A percentile compares a stretch with the other conserved stretches of the same genome.
These are phyloP conservation scores for Scomber japonicus DNA, from an alignment of 2,113 vertebrate species.

Conservation along the genomic window DNA sequence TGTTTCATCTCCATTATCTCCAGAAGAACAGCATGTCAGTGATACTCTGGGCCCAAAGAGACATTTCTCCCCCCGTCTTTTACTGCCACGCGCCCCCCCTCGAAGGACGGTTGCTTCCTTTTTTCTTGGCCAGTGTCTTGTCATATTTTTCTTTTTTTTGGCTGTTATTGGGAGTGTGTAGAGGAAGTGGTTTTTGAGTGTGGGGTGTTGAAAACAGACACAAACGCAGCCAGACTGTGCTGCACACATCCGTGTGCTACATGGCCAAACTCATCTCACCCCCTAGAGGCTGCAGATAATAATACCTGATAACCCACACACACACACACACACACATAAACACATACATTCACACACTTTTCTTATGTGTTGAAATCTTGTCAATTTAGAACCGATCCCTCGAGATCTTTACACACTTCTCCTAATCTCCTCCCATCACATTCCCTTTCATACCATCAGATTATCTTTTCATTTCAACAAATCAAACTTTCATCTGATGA, in stretches of 20 bases:
- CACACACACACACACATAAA: background rate
- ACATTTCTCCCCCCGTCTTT: background rate
- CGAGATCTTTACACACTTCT: background rate
- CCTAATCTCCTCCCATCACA: background rate
- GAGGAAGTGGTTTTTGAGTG: constrained; percentile 60
- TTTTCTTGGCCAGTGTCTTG: constrained; percentile 20
- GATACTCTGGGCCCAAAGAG: constrained; percentile 9
- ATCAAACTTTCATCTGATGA: background rate
- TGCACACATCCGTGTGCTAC: background rate
- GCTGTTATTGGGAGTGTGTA: constrained; percentile 16
- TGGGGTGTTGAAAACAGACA: constrained; percentile 37
- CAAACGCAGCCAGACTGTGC: constrained; percentile 17
- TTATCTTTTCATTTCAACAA: background rate
- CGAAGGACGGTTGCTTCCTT: background rate
- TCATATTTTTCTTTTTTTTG: constrained; percentile 13
- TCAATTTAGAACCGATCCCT: background rate
- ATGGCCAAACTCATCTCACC: constrained; percentile 22
- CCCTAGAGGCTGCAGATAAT: constrained; percentile 38
- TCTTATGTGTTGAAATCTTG: background rate
- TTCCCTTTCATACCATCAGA: background rate
- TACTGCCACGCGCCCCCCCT: background rate
- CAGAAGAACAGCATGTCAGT: constrained; percentile 33
- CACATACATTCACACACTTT: background rate
- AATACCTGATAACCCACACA: background rate
- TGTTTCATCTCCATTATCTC: constrained; percentile 45